A percentile compares a stretch with the other conserved stretches of the same genome.
Conservation (phyloP, 1,140 invertebrate species). For the Ceratina calcarata region DNA sequence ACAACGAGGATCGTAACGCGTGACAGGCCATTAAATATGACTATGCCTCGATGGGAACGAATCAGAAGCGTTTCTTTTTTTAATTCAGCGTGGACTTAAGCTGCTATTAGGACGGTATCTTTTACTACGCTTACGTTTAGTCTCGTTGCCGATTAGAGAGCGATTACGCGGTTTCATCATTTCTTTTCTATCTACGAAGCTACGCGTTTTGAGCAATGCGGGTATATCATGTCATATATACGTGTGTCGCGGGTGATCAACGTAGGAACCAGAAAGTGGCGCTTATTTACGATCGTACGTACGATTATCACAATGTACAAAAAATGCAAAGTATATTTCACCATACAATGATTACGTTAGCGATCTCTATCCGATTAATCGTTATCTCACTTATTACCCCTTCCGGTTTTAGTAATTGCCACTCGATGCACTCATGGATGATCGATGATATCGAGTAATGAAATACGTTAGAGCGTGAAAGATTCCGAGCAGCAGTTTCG, state of each 20-base stretch:
- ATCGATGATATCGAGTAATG: neutral
- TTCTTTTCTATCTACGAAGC: neutral
- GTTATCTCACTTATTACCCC: neutral
- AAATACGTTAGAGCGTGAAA: neutral
- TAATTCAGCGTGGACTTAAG: conserved; percentile 38
- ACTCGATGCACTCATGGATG: neutral
- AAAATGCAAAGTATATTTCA: conserved; percentile 62
- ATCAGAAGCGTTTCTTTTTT: conserved; percentile 31
- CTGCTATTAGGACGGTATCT: conserved; percentile 48
- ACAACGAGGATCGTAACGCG: neutral
- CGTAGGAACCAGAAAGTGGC: conserved; percentile 49
- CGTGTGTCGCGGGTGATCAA: conserved; percentile 44
- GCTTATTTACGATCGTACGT: conserved; percentile 42
- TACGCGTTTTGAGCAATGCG: conserved; percentile 46
- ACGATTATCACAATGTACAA: conserved; percentile 66
- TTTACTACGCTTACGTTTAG: conserved; percentile 21
- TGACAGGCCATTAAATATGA: conserved; percentile 3
- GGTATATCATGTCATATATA: neutral
- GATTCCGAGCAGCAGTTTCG: conserved; percentile 52
- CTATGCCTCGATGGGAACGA: conserved; percentile 28
- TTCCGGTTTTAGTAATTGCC: neutral
- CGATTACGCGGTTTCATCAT: conserved; percentile 5
- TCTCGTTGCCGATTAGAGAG: conserved; percentile 2
- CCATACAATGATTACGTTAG: conserved; percentile 27
- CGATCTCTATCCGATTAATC: conserved; percentile 5